Conservation (phyloP, 92 coral and sea anemone genomes). For the Paragorgia papillata region DNA sequence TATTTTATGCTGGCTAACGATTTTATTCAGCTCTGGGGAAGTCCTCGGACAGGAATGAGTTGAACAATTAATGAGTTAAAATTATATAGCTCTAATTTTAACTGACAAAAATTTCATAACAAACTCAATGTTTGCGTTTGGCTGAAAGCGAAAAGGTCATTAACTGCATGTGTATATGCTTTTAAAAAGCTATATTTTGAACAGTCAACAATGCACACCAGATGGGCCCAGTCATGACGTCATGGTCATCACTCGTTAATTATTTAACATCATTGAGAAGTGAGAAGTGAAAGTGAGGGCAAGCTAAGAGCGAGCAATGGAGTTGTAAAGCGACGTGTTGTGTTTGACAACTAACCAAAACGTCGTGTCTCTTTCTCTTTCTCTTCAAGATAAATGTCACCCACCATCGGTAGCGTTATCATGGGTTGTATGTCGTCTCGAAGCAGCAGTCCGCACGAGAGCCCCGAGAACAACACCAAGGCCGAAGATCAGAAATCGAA, state of each 20-base stretch:
- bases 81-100: too few relatives aligned
- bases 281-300: too few relatives aligned
- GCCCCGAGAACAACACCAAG: slow-evolving; percentile 11
- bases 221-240: slow-evolving; percentile 30
- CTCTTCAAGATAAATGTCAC: slow-evolving; percentile 42
- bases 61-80: too few relatives aligned
- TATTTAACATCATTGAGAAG: slow-evolving; percentile 30
- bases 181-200: background rate
- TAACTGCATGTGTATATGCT: background rate
- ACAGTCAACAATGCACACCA: slow-evolving; percentile 9
- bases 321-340: background rate
- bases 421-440: slow-evolving; percentile 98
- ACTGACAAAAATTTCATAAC: too few relatives aligned
- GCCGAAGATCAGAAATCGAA: slow-evolving; percentile 41
- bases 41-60: too few relatives aligned
- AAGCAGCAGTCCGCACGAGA: background rate
- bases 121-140: background rate
- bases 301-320: background rate
- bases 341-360: background rate
- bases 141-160: background rate
- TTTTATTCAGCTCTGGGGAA: too few relatives aligned
- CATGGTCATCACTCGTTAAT: slow-evolving; percentile 25
- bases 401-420: slow-evolving; percentile 20
- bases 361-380: background rate
- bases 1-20: too few relatives aligned